Evolutionary conservation across 92 coral and sea anemone genomes (phyloP), one percentile per base, ranked within the genome.

Genomic region (Hydrozoanthus gracilis): DNA sequence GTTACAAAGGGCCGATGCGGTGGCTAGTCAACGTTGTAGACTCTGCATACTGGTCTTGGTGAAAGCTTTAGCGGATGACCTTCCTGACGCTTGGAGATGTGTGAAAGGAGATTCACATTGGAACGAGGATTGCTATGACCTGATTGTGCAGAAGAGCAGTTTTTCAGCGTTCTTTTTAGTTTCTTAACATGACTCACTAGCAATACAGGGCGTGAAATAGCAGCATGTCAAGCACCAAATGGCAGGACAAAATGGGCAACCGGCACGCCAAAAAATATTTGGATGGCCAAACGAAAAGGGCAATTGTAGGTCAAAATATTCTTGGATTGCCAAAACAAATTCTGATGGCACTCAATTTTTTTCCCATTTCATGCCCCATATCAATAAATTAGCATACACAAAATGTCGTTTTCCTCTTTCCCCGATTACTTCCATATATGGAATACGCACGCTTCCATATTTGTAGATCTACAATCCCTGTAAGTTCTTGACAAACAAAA

Each of bases 401-500:
- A 71, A 71, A 44, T 71, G 76, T 71, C 13, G 76, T 71, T 71
- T 71, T 27, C 76, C n/a, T 71, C 49, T 71, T 71, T 11, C 76
- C 76, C 13, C 61, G 79, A 5, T 74, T 74, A 74, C 78, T 74
- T 74, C 79, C 13, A 74, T 74, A 74, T 74, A 74, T 74, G 79
- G 61, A 4, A 74, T n/a, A 74, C 79, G 62, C 79, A 69, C 73
- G 73, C 73, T 17, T 69, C 73, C 73, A 69, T 69, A 69, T 69
- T 69, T 69, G 73, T 69, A 50, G 79, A 50, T 50, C 79, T 74
- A 74, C 79, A 74, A 74, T 4, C 62, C 79, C 79, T 50, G 79
- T 74, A 74, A 74, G 78, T 74, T 74, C 78, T 47, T 74, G 78
- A 74, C 62, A 74, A 74, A 74, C 58, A 74, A 74, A 74, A 74